Base-by-base conservation (phyloP, 2,888 invertebrate species). In the Caenorhabditis zanzibari region DNA sequence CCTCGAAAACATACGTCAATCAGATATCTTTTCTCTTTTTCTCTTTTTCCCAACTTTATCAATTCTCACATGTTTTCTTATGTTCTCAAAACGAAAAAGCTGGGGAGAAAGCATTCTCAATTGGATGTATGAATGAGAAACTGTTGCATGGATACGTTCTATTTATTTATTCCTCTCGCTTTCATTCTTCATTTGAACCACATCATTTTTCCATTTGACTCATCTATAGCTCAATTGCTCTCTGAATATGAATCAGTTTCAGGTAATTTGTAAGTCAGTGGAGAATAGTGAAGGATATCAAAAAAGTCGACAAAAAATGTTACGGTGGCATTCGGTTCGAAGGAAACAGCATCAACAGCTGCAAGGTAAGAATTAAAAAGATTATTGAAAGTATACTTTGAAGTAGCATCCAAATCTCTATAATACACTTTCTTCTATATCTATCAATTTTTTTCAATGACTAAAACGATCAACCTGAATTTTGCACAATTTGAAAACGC, bases 251-350 rank as follows among this genome's bases (percentile, higher is more conserved):
- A 19, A 47, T 47, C 10, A 9, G 3, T 58, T 58, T 32, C 28
- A 58, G 58, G 58, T 32, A 32, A 19, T 47, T 47, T n/a, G 16
- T 16, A 58, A n/a, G 12, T 38, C 12, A 56, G 58, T 32, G 19
- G 9, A 22, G 16, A n/a, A 10, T n/a, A 3, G 24, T 16, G 26
- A 2, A 44, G 10, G 14, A 28, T 5, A 26, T 32, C 10, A 12
- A 12, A 38, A 12, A 19, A 47, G n/a, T 47, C 1, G 12, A 44
- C 24, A 26, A 63, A 74, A 47, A 61, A 86, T 86, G 86, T 49
- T 86, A n/a, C 85, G 86, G 19, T 85, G 85, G 85, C 81, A 82
- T 56, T 85, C 85, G 0, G 86, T 86, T 14, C 82, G 86, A 12
- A 56, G 86, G 52, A 86, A 86, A 73, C 86, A 86, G 56, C 85